These are phyloP conservation scores for Callithrix jacchus DNA, from an alignment of 2,113 vertebrate genomes.

Conservation along the genomic window DNA sequence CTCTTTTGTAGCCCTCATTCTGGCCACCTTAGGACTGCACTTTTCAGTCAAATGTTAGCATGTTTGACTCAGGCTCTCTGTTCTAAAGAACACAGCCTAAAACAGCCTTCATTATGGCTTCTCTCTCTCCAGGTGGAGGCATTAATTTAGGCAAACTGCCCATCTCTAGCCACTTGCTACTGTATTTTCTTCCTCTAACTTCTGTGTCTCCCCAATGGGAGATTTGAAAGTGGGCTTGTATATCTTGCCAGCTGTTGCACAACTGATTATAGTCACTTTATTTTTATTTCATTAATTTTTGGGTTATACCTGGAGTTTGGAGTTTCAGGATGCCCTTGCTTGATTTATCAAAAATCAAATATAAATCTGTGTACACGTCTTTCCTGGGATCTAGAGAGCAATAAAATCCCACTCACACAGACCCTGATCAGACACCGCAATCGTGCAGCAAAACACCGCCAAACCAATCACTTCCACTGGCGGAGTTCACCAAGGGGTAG, in stretches of 20 bases:
- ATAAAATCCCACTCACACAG: neutral
- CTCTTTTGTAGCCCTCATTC: neutral
- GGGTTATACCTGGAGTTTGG: constrained; percentile 7
- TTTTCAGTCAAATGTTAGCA: neutral
- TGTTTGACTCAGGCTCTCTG: neutral
- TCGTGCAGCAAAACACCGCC: neutral
- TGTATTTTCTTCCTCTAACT: neutral
- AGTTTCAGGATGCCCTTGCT: neutral
- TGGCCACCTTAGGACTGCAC: neutral
- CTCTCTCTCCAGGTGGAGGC: neutral
- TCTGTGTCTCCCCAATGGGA: neutral
- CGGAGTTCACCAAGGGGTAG: neutral
- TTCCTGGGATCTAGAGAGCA: constrained; percentile 25
- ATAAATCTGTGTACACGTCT: neutral
- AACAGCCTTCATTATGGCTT: neutral
- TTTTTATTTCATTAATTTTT: constrained; percentile 30
- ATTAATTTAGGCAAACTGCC: neutral
- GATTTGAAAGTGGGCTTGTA: neutral
- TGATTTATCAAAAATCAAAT: constrained; percentile 18
- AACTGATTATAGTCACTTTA: neutral
- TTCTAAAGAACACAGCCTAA: neutral
- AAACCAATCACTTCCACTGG: neutral
- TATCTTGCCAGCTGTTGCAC: neutral
- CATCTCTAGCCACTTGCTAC: neutral
- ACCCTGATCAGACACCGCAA: neutral